phyloP scores from a whole-genome alignment of 2,888 invertebrate species.

The Euzophera pinguis region DNA sequence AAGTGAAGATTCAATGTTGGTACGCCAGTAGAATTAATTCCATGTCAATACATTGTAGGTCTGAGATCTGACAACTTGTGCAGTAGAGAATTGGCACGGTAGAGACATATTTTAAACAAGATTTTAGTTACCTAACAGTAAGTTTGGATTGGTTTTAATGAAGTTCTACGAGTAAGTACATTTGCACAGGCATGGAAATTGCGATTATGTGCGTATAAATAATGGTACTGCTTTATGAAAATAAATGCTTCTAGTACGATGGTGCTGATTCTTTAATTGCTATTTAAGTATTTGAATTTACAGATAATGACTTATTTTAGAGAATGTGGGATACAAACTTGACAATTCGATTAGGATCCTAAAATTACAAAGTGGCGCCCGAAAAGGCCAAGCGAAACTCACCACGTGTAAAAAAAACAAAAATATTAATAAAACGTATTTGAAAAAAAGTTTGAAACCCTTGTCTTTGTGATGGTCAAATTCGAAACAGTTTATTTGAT shows the following conservation, averaged over 20 bases:
- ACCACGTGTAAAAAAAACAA: too few species aligned
- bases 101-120: not conserved
- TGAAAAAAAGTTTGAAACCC: too few species aligned
- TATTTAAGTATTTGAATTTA: too few species aligned
- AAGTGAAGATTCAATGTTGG: constrained; percentile 33
- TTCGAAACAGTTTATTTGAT: too few species aligned
- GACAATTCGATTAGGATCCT: too few species aligned
- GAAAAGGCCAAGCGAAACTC: too few species aligned
- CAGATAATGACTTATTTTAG: too few species aligned
- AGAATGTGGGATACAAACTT: too few species aligned
- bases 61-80: constrained; percentile 11
- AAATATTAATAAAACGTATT: too few species aligned
- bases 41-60: constrained; percentile 18
- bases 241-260: not conserved
- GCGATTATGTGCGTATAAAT: not conserved
- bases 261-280: too few species aligned
- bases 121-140: not conserved
- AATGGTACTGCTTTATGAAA: not conserved
- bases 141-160: not conserved
- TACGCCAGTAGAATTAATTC: constrained; percentile 37
- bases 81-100: constrained; percentile 5
- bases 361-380: too few species aligned
- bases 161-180: not conserved
- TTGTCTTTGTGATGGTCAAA: too few species aligned
- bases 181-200: not conserved